Conservation (phyloP, 2,113 vertebrate genomes). For the Poeciliopsis occidentalis region DNA sequence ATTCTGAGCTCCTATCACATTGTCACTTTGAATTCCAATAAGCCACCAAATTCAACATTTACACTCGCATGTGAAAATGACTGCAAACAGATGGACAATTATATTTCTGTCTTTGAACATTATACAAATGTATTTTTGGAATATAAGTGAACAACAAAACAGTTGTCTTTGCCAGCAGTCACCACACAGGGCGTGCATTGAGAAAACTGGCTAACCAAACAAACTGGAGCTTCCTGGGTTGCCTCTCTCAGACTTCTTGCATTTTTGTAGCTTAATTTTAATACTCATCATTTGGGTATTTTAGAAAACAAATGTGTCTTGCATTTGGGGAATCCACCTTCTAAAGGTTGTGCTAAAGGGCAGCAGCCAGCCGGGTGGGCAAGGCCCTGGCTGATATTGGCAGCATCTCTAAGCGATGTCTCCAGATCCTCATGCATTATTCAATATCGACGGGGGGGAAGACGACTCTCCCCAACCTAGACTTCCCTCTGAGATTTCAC, state of each 20-base stretch:
- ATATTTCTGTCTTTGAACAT: too few species aligned
- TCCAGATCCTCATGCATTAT: conserved; percentile 78
- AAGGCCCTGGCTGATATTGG: conserved; percentile 71
- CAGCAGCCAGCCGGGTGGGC: conserved; percentile 65
- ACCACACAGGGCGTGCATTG: too few species aligned
- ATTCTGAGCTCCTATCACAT: too few species aligned
- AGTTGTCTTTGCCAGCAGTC: too few species aligned
- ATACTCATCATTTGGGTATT: conserved; percentile 39
- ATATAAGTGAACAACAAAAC: too few species aligned
- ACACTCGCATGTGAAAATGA: too few species aligned
- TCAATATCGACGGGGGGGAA: conserved; percentile 60
- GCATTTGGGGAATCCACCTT: conserved; percentile 65
- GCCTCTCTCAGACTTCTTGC: neutral
- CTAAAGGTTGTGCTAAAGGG: conserved; percentile 78
- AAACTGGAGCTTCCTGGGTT: too few species aligned
- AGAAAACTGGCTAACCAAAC: too few species aligned
- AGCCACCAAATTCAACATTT: too few species aligned
- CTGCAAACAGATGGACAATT: too few species aligned
- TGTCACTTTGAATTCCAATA: too few species aligned
- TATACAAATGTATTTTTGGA: too few species aligned
- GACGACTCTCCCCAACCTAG: conserved; percentile 56
- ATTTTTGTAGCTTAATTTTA: conserved; percentile 22
- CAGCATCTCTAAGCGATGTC: conserved; percentile 79
- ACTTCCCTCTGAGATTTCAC: conserved; percentile 64
- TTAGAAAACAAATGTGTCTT: conserved; percentile 48